Base-by-base conservation (phyloP, 1,140 invertebrate genomes). In the Pseudobourletiella spinata region DNA sequence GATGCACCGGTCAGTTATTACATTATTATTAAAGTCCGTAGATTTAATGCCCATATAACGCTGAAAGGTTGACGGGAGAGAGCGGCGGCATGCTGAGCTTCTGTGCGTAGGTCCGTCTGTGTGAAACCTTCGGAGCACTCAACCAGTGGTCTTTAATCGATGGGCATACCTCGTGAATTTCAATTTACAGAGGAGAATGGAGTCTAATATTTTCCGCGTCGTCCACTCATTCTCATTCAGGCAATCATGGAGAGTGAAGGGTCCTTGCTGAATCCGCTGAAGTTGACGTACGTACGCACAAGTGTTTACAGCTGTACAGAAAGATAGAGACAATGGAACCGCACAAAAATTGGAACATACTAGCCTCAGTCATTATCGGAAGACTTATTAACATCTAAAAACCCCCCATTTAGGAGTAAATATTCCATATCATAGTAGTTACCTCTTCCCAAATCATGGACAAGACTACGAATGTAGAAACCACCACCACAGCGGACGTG, bases 391-490 rank as follows among this genome's bases (percentile, higher is more conserved):
- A n/a, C n/a, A n/a, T n/a, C n/a, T n/a, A n/a, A n/a, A n/a, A n/a
- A n/a, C n/a, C n/a, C n/a, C n/a, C n/a, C n/a, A n/a, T n/a, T n/a
- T n/a, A n/a, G n/a, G n/a, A n/a, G 52, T 30, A 15, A 24, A 50
- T 25, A 26, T 14, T 16, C 29, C 16, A 22, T 15, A 20, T 46
- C 6, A 2, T 28, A 39, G 22, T 55, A 32, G 43, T 51, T 64
- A 73, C 72, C 70, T 63, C 51, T 63, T 29, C 68, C 72, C 18
- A 73, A 16, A 44, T 73, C 71, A 51, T 72, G 57, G 1, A 73
- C 55, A 15, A 73, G 55, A 56, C 70, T 71, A 18, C 72, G 55
- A 39, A 73, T 57, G 59, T 73, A 73, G 48, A 73, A 73, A 2
- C 71, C 72, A 1, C 66, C 65, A 18, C 70, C 70, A 59, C 71